Percentiles rank a stretch among this genome's conserved stretches.
Conservation (phyloP, 2,797 vertebrate genomes). For the Poeciliopsis presidionis region DNA sequence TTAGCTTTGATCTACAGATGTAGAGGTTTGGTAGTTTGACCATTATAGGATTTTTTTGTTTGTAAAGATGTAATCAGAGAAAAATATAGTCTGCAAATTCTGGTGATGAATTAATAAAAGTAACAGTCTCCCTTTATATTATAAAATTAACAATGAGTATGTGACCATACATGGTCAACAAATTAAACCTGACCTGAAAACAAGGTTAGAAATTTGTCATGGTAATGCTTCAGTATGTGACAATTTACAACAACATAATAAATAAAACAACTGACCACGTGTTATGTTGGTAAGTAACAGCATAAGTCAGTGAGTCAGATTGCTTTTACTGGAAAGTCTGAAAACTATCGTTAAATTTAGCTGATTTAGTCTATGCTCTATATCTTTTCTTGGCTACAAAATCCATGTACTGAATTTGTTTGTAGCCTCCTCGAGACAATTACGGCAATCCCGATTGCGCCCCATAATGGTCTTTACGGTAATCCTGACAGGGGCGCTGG, state of each 20-base stretch:
- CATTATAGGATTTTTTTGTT: not conserved
- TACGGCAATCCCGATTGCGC: not conserved
- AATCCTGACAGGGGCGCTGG: conserved; percentile 44
- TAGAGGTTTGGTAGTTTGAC: not conserved
- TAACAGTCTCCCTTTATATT: not conserved
- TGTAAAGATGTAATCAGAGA: not conserved
- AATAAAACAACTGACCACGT: not conserved
- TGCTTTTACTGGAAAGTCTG: not conserved
- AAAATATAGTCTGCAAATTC: not conserved
- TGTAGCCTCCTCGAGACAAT: not conserved
- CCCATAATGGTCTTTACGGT: not conserved
- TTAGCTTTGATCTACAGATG: not conserved
- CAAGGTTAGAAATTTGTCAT: not conserved
- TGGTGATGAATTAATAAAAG: not conserved
- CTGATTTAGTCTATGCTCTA: not conserved
- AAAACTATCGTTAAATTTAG: not conserved
- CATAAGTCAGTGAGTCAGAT: not conserved
- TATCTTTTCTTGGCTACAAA: not conserved
- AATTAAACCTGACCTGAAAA: not conserved
- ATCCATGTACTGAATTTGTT: no score
- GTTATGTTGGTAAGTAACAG: not conserved
- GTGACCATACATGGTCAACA: not conserved
- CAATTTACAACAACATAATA: not conserved
- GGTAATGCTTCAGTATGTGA: not conserved
- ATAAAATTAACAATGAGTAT: not conserved